Percentiles rank a stretch among this genome's conserved stretches.
Evolutionary conservation across 2,113 vertebrate species (phyloP).

Genomic region (Lepus europaeus): DNA sequence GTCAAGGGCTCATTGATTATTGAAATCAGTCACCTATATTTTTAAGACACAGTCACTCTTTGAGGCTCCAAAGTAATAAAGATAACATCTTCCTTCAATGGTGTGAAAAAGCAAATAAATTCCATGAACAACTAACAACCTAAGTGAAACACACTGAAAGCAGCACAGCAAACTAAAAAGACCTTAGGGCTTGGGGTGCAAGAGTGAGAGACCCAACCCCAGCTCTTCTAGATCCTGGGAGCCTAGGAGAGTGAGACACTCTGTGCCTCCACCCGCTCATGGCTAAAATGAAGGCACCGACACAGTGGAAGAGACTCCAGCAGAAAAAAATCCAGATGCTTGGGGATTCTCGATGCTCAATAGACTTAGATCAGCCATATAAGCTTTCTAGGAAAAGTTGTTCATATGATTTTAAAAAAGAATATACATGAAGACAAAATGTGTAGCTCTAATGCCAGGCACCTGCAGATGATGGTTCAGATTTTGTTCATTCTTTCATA

Average conservation of each 20-base stretch:
- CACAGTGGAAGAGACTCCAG: too few species aligned
- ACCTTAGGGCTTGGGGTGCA: not conserved
- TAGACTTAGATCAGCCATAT: not conserved
- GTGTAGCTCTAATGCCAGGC: not conserved
- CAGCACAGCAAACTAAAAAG: not conserved
- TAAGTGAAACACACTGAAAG: not conserved
- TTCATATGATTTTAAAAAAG: not conserved
- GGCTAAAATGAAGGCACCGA: not conserved
- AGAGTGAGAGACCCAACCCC: not conserved
- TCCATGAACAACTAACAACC: not conserved
- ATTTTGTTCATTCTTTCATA: conserved; percentile 14
- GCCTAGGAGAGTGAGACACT: not conserved
- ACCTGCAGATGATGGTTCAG: not conserved
- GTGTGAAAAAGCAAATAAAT: conserved; percentile 48
- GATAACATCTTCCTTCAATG: conserved; percentile 46
- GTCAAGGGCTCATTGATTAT: not conserved
- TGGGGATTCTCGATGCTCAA: not conserved
- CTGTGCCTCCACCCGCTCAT: not conserved
- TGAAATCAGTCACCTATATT: not conserved
- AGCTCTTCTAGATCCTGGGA: not conserved
- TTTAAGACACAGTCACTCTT: conserved; percentile 48
- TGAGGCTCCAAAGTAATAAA: conserved; percentile 22
- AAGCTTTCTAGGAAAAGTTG: not conserved
- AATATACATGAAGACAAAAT: not conserved
- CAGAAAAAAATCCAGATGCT: too few species aligned